Conservation (phyloP, 2,113 vertebrate species). For the Callaeas wilsoni region DNA sequence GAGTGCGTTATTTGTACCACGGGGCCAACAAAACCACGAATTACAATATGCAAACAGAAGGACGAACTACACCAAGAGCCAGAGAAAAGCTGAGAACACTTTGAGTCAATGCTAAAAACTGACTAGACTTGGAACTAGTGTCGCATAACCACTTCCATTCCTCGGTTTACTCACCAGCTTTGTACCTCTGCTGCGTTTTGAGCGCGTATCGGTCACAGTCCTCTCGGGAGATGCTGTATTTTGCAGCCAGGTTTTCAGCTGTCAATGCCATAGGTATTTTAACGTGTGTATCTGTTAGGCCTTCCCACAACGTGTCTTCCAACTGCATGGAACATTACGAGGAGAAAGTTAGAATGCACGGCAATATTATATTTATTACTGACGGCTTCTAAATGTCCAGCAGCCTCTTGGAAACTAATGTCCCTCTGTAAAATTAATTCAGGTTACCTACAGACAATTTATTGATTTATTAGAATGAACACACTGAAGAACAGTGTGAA, state of each 20-base stretch:
- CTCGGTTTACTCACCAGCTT: conserved; percentile 77
- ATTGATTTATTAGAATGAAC: background rate
- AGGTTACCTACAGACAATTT: background rate
- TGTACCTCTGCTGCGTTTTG: conserved; percentile 90
- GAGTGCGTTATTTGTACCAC: accelerated
- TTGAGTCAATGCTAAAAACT: background rate
- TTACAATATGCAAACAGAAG: background rate
- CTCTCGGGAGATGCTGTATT: conserved; percentile 82
- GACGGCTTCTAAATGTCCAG: background rate
- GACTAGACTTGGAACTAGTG: background rate
- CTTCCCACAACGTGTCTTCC: conserved; percentile 89
- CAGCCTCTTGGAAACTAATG: background rate
- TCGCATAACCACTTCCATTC: accelerated
- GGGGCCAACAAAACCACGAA: background rate
- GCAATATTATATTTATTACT: background rate
- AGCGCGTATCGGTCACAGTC: conserved; percentile 86
- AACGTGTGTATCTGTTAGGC: conserved; percentile 84
- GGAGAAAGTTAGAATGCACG: background rate
- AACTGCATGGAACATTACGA: conserved; percentile 65
- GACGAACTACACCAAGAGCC: background rate
- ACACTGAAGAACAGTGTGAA: background rate
- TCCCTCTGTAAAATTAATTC: background rate
- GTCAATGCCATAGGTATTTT: conserved; percentile 90
- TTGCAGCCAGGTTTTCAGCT: conserved; percentile 92
- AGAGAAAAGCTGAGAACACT: background rate